Evolutionary conservation across 2,888 invertebrate species (phyloP).

Genomic region (Zygaena filipendulae): DNA sequence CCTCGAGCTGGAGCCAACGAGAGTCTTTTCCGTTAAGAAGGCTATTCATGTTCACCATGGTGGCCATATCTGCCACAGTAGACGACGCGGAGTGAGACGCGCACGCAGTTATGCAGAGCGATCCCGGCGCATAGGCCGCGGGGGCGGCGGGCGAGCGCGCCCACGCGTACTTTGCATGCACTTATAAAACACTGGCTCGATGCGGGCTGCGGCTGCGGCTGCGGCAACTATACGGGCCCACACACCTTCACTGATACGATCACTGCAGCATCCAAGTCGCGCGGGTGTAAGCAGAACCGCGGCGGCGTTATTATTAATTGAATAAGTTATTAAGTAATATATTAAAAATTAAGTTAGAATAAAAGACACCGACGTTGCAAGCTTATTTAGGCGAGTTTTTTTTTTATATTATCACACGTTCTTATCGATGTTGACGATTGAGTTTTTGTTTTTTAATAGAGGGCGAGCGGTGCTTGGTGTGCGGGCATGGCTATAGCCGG

Average conservation of each 20-base stretch:
- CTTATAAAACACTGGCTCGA: slow-evolving; percentile 43
- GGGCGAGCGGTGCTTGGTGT: slow-evolving; percentile 65
- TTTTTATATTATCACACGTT: slow-evolving; percentile 64
- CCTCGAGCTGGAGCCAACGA: slow-evolving; percentile 99
- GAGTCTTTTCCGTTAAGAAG: slow-evolving; percentile 98
- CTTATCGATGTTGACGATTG: slow-evolving; percentile 63
- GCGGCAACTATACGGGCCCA: slow-evolving; percentile 29
- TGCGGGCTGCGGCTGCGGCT: slow-evolving; percentile 24
- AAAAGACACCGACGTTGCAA: slow-evolving; percentile 66
- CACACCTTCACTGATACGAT: slow-evolving; percentile 45
- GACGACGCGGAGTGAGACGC: slow-evolving; percentile 34
- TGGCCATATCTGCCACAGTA: slow-evolving; percentile 71
- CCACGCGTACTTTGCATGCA: slow-evolving; percentile 52
- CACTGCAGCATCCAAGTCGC: slow-evolving; percentile 38
- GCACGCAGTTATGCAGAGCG: slow-evolving; percentile 57
- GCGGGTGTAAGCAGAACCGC: slow-evolving; percentile 28
- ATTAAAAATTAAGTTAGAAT: slow-evolving; percentile 63
- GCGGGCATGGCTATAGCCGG: slow-evolving; percentile 57
- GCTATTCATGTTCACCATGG: slow-evolving; percentile 97
- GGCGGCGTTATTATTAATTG: slow-evolving; percentile 26
- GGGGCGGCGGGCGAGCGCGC: slow-evolving; percentile 48
- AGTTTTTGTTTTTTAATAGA: slow-evolving; percentile 64
- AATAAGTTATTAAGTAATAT: slow-evolving; percentile 41
- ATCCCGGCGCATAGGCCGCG: slow-evolving; percentile 62
- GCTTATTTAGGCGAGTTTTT: slow-evolving; percentile 65